phyloP scores from a whole-genome alignment of 2,888 invertebrate species.

The Lasius fuliginosus region DNA sequence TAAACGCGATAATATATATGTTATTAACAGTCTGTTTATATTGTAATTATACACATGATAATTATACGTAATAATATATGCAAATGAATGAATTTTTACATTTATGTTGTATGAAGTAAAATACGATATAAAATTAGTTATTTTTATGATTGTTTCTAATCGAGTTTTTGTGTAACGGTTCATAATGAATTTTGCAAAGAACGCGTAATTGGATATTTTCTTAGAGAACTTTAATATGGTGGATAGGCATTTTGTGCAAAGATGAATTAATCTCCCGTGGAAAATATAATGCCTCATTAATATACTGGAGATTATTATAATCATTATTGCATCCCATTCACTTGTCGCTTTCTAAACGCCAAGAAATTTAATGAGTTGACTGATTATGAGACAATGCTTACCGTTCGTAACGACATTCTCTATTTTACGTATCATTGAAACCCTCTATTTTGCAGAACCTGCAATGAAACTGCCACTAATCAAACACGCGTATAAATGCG shows the following conservation, averaged over 20 bases:
- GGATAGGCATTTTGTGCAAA: constrained; percentile 32
- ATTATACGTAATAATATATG: neutral
- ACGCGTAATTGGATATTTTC: constrained; percentile 41
- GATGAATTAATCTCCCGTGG: constrained; percentile 57
- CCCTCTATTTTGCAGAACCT: constrained; percentile 36
- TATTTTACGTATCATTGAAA: constrained; percentile 45
- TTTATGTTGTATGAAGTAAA: constrained; percentile 18
- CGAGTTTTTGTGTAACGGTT: constrained; percentile 21
- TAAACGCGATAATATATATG: neutral
- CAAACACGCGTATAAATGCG: constrained; percentile 21
- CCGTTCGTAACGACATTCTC: constrained; percentile 41
- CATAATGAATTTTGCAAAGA: constrained; percentile 38
- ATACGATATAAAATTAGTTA: constrained; percentile 6
- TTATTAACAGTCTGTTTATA: neutral
- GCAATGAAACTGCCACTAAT: constrained; percentile 29
- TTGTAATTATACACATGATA: neutral
- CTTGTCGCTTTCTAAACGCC: constrained; percentile 59
- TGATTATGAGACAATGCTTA: constrained; percentile 53
- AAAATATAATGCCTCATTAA: constrained; percentile 61
- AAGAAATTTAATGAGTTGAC: constrained; percentile 51
- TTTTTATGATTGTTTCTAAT: constrained; percentile 27
- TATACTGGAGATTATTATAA: constrained; percentile 45
- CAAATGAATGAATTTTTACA: neutral
- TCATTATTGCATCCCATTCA: constrained; percentile 34
- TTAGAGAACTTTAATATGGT: constrained; percentile 37